Evolutionary conservation across 2,888 invertebrate species (phyloP).

Genomic region (Globia sparganii): DNA sequence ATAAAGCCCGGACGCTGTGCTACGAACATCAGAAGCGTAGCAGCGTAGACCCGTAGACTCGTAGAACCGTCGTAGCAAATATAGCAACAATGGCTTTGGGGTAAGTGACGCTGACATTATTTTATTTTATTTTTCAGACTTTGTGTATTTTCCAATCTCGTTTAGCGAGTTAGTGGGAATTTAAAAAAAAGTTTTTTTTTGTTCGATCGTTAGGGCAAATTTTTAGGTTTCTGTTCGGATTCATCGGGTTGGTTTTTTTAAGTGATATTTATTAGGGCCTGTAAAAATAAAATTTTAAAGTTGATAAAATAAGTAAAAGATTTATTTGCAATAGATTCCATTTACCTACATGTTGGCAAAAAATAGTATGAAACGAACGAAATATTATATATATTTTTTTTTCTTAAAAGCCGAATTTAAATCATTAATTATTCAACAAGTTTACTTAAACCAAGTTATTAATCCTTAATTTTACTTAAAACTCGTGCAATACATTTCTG

Average conservation of each 20-base stretch:
- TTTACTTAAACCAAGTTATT: not conserved
- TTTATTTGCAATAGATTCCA: too few relatives aligned
- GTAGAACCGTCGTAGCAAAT: constrained; percentile 62
- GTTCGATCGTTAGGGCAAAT: too few relatives aligned
- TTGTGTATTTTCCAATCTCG: constrained; percentile 13
- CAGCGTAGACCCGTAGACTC: constrained; percentile 72
- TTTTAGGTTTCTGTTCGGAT: too few relatives aligned
- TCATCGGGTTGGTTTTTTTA: too few relatives aligned
- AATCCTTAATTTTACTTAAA: not conserved
- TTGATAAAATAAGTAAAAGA: too few relatives aligned
- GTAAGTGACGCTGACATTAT: constrained; percentile 57
- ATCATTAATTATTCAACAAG: not conserved
- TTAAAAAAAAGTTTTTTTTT: too few relatives aligned
- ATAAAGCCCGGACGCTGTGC: constrained; percentile 78
- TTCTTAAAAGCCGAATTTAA: not conserved
- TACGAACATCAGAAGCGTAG: constrained; percentile 74
- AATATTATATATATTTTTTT: not conserved
- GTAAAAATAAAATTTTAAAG: too few relatives aligned
- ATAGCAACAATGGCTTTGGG: constrained; percentile 71
- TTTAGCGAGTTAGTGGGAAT: not conserved
- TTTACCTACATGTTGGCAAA: not conserved
- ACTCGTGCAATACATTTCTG: not conserved
- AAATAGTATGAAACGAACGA: too few relatives aligned
- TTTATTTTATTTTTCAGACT: constrained; percentile 4
- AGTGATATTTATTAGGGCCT: too few relatives aligned